Conservation (phyloP, 2,797 vertebrate genomes). For the Lutjanus campechanus region DNA sequence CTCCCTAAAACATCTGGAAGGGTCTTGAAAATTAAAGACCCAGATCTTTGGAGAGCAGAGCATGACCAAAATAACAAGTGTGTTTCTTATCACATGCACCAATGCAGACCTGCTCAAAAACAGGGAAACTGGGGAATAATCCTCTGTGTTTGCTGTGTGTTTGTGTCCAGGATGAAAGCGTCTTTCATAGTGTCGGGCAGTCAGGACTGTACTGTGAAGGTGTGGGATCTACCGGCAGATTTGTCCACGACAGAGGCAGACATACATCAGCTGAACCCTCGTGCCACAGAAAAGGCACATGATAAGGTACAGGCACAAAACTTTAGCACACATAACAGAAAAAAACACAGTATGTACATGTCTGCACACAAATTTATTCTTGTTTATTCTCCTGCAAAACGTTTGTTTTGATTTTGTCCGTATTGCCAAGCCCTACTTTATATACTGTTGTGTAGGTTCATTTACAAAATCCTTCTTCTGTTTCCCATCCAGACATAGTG, state of each 20-base stretch:
- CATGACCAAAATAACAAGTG: background rate
- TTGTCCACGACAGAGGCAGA: slow-evolving; percentile 56
- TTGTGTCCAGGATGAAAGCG: slow-evolving; percentile 85
- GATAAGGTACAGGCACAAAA: slow-evolving; percentile 83
- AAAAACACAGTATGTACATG: too few species aligned
- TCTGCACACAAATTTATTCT: background rate
- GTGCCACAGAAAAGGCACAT: slow-evolving; percentile 90
- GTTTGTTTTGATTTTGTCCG: too few species aligned
- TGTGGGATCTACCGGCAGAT: slow-evolving; percentile 91
- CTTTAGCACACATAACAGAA: too few species aligned
- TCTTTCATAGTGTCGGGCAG: slow-evolving; percentile 94
- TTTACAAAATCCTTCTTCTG: too few species aligned
- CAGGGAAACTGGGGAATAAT: background rate
- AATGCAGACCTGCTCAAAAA: background rate
- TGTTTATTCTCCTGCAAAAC: too few species aligned
- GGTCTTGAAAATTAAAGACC: too few species aligned
- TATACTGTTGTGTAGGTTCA: too few species aligned
- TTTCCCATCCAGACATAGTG: too few species aligned
- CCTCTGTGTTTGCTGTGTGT: background rate
- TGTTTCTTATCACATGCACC: background rate
- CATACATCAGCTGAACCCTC: slow-evolving; percentile 79
- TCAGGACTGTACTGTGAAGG: slow-evolving; percentile 95
- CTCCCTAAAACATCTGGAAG: too few species aligned
- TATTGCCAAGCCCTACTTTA: too few species aligned
- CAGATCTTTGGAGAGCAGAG: too few species aligned